These are phyloP conservation scores for Mungos mungo DNA, from an alignment of 2,113 vertebrate species.

Conservation along the genomic window DNA sequence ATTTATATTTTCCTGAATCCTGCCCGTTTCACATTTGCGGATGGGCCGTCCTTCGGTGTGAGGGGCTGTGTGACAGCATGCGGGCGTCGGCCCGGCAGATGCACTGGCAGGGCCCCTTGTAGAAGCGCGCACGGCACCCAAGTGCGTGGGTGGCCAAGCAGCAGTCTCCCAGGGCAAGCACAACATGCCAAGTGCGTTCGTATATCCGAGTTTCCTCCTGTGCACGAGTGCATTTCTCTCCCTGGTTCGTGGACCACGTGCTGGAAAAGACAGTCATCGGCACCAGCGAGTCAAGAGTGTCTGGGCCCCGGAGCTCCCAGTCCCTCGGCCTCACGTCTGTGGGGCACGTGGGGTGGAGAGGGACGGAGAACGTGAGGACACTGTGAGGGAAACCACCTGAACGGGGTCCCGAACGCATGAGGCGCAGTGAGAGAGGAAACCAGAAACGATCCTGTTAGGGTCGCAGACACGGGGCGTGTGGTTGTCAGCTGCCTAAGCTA, in stretches of 20 bases:
- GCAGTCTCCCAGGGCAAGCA: not conserved
- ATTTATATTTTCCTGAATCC: not conserved
- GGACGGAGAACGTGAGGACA: not conserved
- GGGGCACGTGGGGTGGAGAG: not conserved
- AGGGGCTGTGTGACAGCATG: rapidly evolving
- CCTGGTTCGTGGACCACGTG: no score
- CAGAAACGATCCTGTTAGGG: not conserved
- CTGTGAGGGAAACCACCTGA: no score
- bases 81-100: rapidly evolving
- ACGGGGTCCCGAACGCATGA: rapidly evolving
- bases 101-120: no score
- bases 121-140: no score
- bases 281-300: no score
- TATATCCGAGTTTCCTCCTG: no score
- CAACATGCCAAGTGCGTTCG: not conserved
- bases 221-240: not conserved
- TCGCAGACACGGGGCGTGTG: not conserved
- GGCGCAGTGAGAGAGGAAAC: no score
- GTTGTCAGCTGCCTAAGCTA: rapidly evolving
- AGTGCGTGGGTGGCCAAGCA: rapidly evolving
- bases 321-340: no score
- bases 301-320: not conserved
- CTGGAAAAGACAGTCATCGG: not conserved
- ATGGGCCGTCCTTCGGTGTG: rapidly evolving
- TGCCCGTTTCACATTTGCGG: rapidly evolving